Evolutionary conservation across 2,888 invertebrate genomes (phyloP).

Genomic region (Anodontia alba): DNA sequence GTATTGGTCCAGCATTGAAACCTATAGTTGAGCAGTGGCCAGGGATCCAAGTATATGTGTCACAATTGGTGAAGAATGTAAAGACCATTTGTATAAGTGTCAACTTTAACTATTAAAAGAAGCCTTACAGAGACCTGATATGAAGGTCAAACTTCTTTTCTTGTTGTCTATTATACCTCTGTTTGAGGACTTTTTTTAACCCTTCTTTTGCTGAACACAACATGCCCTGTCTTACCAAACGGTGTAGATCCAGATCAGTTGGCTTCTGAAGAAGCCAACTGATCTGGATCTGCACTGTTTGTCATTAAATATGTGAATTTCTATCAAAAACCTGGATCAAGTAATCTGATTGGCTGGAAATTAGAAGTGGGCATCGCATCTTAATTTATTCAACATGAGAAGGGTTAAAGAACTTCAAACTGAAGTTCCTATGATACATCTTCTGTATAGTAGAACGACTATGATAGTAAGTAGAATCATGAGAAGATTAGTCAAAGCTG

Average conservation of each 20-base stretch:
- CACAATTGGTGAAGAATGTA: not conserved
- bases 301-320: too few relatives aligned
- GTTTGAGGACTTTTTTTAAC: conserved; percentile 42
- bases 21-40: conserved; percentile 3
- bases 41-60: not conserved
- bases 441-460: conserved; percentile 78
- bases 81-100: not conserved
- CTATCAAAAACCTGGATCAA: too few relatives aligned
- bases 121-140: not conserved
- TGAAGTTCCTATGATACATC: conserved; percentile 64
- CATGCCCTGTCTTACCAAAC: too few relatives aligned
- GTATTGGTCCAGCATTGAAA: not conserved
- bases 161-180: conserved; percentile 28
- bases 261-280: too few relatives aligned
- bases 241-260: too few relatives aligned
- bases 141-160: conserved; percentile 5
- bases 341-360: too few relatives aligned
- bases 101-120: not conserved
- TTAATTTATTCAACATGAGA: too few relatives aligned
- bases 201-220: too few relatives aligned
- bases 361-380: too few relatives aligned
- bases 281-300: too few relatives aligned
- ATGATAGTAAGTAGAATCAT: conserved; percentile 32
- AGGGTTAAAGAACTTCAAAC: conserved; percentile 33
- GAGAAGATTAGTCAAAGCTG: conserved; percentile 25